Evolutionary conservation across 2,888 invertebrate species (phyloP), one percentile per base, ranked within the genome.

Genomic region (Chironomus tentans): DNA sequence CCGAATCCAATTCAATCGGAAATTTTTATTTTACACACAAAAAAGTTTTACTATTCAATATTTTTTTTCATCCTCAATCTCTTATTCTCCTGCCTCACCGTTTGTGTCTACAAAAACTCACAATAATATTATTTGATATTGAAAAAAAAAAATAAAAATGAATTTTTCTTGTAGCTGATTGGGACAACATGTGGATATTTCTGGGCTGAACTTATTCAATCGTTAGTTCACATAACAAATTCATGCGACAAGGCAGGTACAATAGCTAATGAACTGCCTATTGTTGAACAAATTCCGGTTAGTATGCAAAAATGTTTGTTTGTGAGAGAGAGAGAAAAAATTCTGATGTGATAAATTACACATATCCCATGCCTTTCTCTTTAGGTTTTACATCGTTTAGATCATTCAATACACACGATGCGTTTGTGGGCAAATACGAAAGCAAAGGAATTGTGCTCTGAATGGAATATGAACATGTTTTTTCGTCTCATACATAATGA

Each of bases 281-380:
- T 93, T 38, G 92, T 93, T 0, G 93, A 94, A 80, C 93, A 94
- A 83, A 93, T 94, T 81, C 91, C 93, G 2, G 89, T 92, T 10
- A 24, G 56, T n/a, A 24, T 83, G 91, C 61, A 91, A 92, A 82
- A 85, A 91, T 68, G 28, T n/a, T 5, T 61, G 10, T 22, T 46
- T 38, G 38, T 56, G 56, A 56, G 50, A 4, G 2, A 1, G 5
- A 47, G 5, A 48, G 1, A 48, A n/a, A 48, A 48, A 13, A 4
- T 12, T 48, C 48, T 48, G 28, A 5, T 28, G 28, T 28, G 5
- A 28, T 28, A 28, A 28, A 28, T 28, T 28, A 28, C 28, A 28
- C 4, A 38, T 10, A 38, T 10, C 38, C 10, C 10, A 38, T 38
- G n/a, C 56, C 56, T 22, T n/a, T 21, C 38, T 38, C 38, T 75